phyloP scores from a whole-genome alignment of 2,888 invertebrate species.

The Trissolcus brochymenae region DNA sequence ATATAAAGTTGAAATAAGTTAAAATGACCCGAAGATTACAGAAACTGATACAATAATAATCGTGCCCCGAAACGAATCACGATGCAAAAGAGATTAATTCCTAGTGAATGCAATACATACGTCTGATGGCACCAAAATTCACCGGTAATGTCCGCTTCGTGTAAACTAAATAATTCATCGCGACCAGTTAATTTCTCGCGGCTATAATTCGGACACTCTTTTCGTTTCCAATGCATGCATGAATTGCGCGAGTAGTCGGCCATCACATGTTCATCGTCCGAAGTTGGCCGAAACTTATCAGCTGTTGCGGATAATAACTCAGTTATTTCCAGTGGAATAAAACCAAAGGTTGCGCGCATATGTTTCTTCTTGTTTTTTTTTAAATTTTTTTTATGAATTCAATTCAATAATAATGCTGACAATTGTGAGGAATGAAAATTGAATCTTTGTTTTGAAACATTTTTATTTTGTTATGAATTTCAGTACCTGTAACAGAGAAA shows the following conservation, averaged over 20 bases:
- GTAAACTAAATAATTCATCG: slow-evolving; percentile 34
- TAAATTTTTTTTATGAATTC: no score
- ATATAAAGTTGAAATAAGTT: no score
- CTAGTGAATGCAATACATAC: slow-evolving; percentile 11
- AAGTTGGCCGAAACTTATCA: slow-evolving; percentile 26
- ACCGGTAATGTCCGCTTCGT: slow-evolving; percentile 29
- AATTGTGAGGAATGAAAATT: no score
- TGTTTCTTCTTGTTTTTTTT: no score
- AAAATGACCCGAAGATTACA: background rate
- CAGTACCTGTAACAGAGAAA: no score
- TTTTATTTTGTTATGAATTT: no score
- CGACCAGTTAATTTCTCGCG: background rate
- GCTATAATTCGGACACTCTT: slow-evolving; percentile 8
- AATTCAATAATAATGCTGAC: no score
- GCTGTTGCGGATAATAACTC: slow-evolving; percentile 11
- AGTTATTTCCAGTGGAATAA: no score
- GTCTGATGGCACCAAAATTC: slow-evolving; percentile 22
- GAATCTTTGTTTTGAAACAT: no score
- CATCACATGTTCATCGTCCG: slow-evolving; percentile 27
- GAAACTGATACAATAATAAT: slow-evolving; percentile 3
- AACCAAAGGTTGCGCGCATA: no score
- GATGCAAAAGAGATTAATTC: background rate
- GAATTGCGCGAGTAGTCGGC: slow-evolving; percentile 24
- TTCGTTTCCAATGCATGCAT: slow-evolving; percentile 13
- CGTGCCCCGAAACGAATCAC: background rate